These are phyloP conservation scores for Camelus dromedarius DNA, from an alignment of 2,113 vertebrate genomes.

Conservation along the genomic window DNA sequence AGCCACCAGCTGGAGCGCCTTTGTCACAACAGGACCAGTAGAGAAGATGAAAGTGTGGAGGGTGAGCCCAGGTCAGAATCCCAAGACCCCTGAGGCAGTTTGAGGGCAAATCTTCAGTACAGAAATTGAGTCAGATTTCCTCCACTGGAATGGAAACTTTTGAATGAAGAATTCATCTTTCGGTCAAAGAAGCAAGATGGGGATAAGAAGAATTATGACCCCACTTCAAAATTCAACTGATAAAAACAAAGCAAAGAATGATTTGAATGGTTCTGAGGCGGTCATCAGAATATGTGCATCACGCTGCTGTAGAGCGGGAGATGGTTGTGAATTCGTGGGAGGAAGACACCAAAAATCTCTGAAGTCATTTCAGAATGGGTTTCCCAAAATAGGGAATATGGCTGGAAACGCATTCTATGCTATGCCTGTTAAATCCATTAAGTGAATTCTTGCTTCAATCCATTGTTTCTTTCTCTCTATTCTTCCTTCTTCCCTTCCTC, in stretches of 20 bases:
- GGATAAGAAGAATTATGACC: neutral
- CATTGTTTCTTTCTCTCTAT: neutral
- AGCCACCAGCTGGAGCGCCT: neutral
- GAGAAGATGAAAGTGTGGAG: neutral
- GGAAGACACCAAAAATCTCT: neutral
- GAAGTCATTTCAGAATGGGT: conserved; percentile 40
- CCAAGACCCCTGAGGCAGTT: neutral
- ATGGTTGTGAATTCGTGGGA: neutral
- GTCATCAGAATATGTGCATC: accelerated
- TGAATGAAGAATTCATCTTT: neutral
- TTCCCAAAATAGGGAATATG: neutral
- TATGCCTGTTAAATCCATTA: neutral
- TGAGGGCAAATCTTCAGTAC: neutral
- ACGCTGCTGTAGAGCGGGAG: neutral
- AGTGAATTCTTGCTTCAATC: neutral
- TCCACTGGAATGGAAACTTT: neutral
- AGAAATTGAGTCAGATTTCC: neutral
- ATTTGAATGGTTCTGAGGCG: neutral
- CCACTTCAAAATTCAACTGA: neutral
- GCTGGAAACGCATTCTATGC: neutral
- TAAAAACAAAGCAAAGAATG: neutral
- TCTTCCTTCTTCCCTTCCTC: neutral
- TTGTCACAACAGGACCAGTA: neutral
- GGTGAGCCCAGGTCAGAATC: neutral
- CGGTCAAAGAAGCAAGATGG: neutral